Evolutionary conservation across 2,113 vertebrate genomes (phyloP), one percentile per base, ranked within the genome.

Genomic region (Toxostoma redivivum): DNA sequence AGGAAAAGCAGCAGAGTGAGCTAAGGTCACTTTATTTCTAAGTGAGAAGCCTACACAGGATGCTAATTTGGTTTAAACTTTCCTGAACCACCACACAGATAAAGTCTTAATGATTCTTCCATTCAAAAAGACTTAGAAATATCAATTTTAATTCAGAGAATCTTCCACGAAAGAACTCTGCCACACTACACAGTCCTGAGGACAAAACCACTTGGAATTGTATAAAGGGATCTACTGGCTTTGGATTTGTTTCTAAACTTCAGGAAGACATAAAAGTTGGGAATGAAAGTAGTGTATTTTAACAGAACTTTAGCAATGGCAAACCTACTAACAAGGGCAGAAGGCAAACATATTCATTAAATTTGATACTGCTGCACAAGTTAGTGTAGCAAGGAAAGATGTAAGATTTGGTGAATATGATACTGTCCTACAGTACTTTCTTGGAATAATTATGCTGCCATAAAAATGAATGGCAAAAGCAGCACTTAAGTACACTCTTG

Each of bases 381-480:
- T 47, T 60, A 53, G 25, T 8, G 17, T 4, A 80, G 54, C 65
- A 73, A 91, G 19, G 37, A 38, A 70, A 82, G 60, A 54, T 72
- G 12, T 38, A 76, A 53, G 22, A 21, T 84, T 88, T 79, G 35
- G 19, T 37, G 44, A 51, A 50, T 78, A 21, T 22, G 38, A 64
- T 76, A 35, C 20, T 27, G 25, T 48, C 47, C 19, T 51, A 14
- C 19, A 60, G 3, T 25, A 81, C 51, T 82, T 86, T 5, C 24
- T 45, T 77, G 70, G n/a, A 89, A 65, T 76, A 86, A 88, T 71
- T 79, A 60, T 18, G 15, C n/a, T 90, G 56, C 38, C 50, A 60
- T 86, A 56, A 54, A 93, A 92, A 81, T 27, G 2, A 95, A 62
- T 22, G 42, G 38, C 50, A 90, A 62, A 47, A 80, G 77, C 5